Base-by-base conservation (phyloP, 2,888 invertebrate genomes). In the Unio pictorum region DNA sequence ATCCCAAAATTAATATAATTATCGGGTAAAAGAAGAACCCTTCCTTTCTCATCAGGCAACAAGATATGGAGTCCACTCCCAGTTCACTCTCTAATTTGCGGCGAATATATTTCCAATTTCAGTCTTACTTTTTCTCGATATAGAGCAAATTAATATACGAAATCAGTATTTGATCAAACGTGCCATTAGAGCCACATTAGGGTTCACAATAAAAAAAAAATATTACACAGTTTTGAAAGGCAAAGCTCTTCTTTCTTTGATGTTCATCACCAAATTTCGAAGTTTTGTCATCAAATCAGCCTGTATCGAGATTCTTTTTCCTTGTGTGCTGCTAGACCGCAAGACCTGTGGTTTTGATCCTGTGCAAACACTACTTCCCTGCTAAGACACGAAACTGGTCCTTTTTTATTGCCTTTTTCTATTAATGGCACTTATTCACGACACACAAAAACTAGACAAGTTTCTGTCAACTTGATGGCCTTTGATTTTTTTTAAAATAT, bases 41-140 rank as follows among this genome's bases (percentile, higher is more conserved):
- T 65, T 57, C 58, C 58, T 15, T 57, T 65, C 7, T 56, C 20
- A 65, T 65, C 58, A 15, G 4, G 65, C 8, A 56, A 30, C 8
- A 56, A 30, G 15, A 65, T 65, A 54, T 54, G 8, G 6, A 58
- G n/a, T 17, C 2, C 20, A 34, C 18, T 45, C 58, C 65, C 56
- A 65, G 54, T 57, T 65, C 65, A 28, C 18, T 57, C 30, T 65
- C 65, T 57, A 65, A 57, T 15, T 58, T 65, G 4, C 65, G 55
- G 20, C 65, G 15, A 23, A 65, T 11, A 30, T 65, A 56, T 23
- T 20, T 56, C 20, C 8, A 11, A 57, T 56, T 65, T 26, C 56
- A 55, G 17, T 20, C 18, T 30, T 57, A 26, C 3, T 23, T 65
- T 3, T 55, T 34, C 28, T 28, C n/a, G 23, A 30, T 28, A 30